A percentile compares a stretch with the other conserved stretches of the same genome.
Conservation (phyloP, 2,888 invertebrate species). For the Diogma glabrata region DNA sequence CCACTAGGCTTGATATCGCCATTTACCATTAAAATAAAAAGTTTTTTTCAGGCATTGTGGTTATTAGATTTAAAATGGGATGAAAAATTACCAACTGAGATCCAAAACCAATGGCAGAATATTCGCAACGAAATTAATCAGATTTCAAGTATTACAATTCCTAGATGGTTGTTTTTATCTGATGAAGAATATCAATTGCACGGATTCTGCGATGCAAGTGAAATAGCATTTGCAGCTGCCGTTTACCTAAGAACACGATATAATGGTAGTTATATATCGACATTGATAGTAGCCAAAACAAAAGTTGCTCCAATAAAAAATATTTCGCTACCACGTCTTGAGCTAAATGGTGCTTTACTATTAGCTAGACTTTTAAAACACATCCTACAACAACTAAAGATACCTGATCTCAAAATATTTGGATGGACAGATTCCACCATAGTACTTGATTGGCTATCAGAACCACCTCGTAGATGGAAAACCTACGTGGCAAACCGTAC, state of each 20-base stretch:
- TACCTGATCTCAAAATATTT: not conserved
- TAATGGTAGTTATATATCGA: too few relatives aligned
- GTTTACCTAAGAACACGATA: too few relatives aligned
- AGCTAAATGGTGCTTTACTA: too few relatives aligned
- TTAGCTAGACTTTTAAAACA: not conserved
- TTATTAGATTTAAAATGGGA: not conserved
- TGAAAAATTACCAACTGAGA: not conserved
- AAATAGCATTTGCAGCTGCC: too few relatives aligned
- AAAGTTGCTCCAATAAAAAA: too few relatives aligned
- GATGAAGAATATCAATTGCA: not conserved
- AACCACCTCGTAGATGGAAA: not conserved
- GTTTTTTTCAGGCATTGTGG: not conserved
- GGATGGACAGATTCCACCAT: not conserved
- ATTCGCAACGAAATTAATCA: not conserved
- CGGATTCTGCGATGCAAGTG: not conserved
- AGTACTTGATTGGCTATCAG: not conserved
- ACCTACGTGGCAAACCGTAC: not conserved
- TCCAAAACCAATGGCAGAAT: not conserved
- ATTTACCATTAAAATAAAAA: not conserved
- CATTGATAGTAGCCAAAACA: too few relatives aligned
- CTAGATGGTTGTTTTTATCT: not conserved
- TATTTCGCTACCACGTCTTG: not conserved
- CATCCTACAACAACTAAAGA: not conserved
- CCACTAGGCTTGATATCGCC: too few relatives aligned
- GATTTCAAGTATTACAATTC: not conserved